Percentiles rank a stretch among this genome's conserved stretches.
Evolutionary conservation across 1,140 invertebrate genomes (phyloP).

Genomic region (Listronotus bonariensis): DNA sequence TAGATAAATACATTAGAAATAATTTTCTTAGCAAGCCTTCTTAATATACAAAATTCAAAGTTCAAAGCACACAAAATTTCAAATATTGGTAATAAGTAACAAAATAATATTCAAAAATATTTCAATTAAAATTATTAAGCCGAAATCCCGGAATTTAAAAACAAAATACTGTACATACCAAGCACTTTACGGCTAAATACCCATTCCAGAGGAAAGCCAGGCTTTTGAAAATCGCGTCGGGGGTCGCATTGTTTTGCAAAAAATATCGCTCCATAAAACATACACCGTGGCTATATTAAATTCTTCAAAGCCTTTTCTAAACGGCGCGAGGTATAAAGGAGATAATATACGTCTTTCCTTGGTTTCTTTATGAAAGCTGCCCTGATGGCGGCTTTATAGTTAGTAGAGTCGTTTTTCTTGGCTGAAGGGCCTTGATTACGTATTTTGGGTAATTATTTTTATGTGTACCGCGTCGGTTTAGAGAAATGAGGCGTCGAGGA

Average conservation of each 20-base stretch:
- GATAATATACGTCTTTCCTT: slow-evolving; percentile 30
- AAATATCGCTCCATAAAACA: slow-evolving; percentile 46
- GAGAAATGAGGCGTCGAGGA: slow-evolving; percentile 11
- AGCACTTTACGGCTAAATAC: slow-evolving; percentile 7
- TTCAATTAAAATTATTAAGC: too few species aligned
- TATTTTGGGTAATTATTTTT: slow-evolving; percentile 26
- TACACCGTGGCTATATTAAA: slow-evolving; percentile 42
- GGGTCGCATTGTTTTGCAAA: slow-evolving; percentile 38
- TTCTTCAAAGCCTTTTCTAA: slow-evolving; percentile 33
- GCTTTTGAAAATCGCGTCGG: slow-evolving; percentile 1
- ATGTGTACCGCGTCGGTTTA: slow-evolving; percentile 2
- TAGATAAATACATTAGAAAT: too few species aligned
- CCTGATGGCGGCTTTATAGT: slow-evolving; percentile 7
- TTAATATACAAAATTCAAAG: too few species aligned
- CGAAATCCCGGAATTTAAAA: too few species aligned
- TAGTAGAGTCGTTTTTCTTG: slow-evolving; percentile 19
- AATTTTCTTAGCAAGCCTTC: too few species aligned
- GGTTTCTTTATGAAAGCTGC: slow-evolving; percentile 31
- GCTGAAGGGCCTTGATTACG: slow-evolving; percentile 9
- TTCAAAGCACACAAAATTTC: too few species aligned
- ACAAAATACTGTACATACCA: slow-evolving; percentile 3
- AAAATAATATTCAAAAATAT: too few species aligned
- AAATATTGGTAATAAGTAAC: too few species aligned
- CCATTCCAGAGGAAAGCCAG: slow-evolving; percentile 11
- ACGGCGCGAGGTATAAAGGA: slow-evolving; percentile 36